A percentile compares a stretch with the other conserved stretches of the same genome.
Conservation (phyloP, 2,797 vertebrate genomes). For the Odontamblyopus rebecca region DNA sequence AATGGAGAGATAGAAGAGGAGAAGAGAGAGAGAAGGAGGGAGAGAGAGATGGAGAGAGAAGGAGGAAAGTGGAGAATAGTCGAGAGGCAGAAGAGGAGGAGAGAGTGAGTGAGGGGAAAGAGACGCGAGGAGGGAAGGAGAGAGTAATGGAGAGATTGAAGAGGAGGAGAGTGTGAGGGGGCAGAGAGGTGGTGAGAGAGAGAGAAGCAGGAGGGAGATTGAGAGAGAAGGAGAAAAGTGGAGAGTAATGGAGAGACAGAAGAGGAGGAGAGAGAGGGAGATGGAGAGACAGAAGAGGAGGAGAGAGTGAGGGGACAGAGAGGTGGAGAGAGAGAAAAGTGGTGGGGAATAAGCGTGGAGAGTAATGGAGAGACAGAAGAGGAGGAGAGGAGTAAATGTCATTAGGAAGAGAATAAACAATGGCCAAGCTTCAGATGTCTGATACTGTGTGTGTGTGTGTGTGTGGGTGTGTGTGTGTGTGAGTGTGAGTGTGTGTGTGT, state of each 20-base stretch:
- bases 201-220: not conserved
- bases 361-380: not conserved
- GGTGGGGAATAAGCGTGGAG: not conserved
- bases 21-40: no score
- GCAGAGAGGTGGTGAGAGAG: no score
- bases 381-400: slow-evolving; percentile 5
- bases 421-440: not conserved
- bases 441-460: not conserved
- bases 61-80: not conserved
- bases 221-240: no score
- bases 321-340: no score
- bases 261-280: not conserved
- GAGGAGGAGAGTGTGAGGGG: not conserved
- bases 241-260: not conserved
- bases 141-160: not conserved
- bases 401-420: slow-evolving; percentile 3
- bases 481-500: not conserved
- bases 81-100: not conserved
- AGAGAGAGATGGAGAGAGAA: no score
- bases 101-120: no score
- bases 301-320: no score
- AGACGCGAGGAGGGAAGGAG: not conserved
- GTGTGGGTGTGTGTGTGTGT: not conserved
- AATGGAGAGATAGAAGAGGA: not conserved
- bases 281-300: no score